phyloP scores from a whole-genome alignment of 1,140 invertebrate species.

The Reticulitermes speratus region DNA sequence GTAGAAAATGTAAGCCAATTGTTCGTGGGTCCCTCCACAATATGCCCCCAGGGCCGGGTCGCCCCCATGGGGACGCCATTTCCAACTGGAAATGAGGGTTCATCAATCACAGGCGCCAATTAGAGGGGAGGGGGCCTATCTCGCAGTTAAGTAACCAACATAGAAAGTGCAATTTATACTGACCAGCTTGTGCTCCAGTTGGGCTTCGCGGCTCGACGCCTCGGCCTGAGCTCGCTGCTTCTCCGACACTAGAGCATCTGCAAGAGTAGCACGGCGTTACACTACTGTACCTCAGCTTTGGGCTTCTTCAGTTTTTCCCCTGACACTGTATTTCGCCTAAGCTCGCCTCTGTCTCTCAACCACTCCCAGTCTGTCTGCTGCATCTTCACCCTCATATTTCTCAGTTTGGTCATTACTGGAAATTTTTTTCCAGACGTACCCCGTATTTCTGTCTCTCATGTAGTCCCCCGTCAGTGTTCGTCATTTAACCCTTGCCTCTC shows the following conservation, averaged over 20 bases:
- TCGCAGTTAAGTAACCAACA: too few relatives aligned
- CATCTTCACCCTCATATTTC: too few relatives aligned
- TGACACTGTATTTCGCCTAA: too few relatives aligned
- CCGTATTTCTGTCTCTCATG: too few relatives aligned
- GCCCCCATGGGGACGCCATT: conserved; percentile 56
- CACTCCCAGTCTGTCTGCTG: too few relatives aligned
- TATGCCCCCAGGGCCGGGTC: conserved; percentile 60
- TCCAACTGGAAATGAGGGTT: conserved; percentile 24
- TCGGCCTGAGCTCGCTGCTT: not conserved
- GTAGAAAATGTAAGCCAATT: conserved; percentile 63
- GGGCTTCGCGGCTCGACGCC: not conserved
- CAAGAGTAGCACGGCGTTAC: not conserved
- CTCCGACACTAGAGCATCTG: not conserved
- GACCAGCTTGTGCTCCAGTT: not conserved
- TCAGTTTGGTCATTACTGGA: too few relatives aligned
- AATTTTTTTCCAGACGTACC: too few relatives aligned
- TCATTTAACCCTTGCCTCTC: not conserved
- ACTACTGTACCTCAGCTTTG: not conserved
- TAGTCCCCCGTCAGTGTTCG: not conserved
- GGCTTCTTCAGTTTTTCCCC: not conserved
- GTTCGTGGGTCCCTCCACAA: conserved; percentile 62
- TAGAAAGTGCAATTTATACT: not conserved
- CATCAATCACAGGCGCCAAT: not conserved
- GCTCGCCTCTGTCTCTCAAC: too few relatives aligned
- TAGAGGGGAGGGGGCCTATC: too few relatives aligned